Evolutionary conservation across 2,888 invertebrate species (phyloP), one percentile per base, ranked within the genome.

Genomic region (Xestobium rufovillosum): DNA sequence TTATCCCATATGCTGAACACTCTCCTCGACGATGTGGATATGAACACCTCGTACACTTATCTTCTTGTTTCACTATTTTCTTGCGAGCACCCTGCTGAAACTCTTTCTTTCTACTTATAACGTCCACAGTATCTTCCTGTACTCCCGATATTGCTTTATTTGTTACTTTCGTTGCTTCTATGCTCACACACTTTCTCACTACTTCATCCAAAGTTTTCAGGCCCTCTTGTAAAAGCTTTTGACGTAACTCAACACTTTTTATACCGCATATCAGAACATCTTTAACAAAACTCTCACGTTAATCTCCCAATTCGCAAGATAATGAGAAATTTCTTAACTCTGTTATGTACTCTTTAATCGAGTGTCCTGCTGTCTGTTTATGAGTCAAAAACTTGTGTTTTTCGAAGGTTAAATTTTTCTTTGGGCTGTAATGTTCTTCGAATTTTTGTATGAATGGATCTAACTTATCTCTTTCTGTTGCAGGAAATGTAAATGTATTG

Each of bases 1-100:
- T 23, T 35, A 36, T 43, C 6, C 39, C 33, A 27, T 27, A 41
- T 8, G 44, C 43, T 2, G 47, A 42, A 36, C 48, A 49, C 31
- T 41, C 33, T 19, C 17, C 25, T n/a, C n/a, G n/a, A n/a, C n/a
- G n/a, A n/a, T 44, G 44, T 3, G 8, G n/a, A 14, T 11, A 10
- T 17, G 36, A 26, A 34, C 40, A 43, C 12, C 31, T 40, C n/a
- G 25, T 26, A 17, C 43, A 43, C 13, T 25, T 4, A 6, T 14
- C 27, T 11, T 27, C 12, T 3, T 32, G 23, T 16, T 10, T 26
- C 8, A 6, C 23, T 23, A 10, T 15, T 27, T 4, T 33, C 14
- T n/a, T n/a, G n/a, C n/a, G n/a, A n/a, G n/a, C n/a, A n/a, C n/a
- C n/a, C n/a, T n/a, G n/a, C n/a, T n/a, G n/a, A n/a, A n/a, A n/a